Percentiles rank a stretch among this genome's conserved stretches.
phyloP scores from a whole-genome alignment of 2,113 vertebrate species.

The Trinectes maculatus region DNA sequence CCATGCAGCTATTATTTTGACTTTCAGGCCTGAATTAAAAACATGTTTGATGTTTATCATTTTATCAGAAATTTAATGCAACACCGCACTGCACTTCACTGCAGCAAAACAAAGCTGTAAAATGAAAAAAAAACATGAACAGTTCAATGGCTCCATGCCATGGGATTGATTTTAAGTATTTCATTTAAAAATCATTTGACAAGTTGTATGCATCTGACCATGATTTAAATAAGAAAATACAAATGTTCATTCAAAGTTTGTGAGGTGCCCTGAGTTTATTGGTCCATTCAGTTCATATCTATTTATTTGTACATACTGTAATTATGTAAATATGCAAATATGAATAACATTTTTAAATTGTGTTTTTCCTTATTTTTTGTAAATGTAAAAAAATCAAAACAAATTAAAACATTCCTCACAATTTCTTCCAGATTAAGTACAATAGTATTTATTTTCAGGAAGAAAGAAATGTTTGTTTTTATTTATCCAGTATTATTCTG shows the following conservation, averaged over 20 bases:
- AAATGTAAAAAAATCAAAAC: neutral
- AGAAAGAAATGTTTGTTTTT: too few relatives aligned
- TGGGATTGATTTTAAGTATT: constrained; percentile 2
- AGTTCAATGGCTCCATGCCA: constrained; percentile 6
- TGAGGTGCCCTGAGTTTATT: constrained; percentile 60
- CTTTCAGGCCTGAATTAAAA: neutral
- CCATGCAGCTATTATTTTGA: neutral
- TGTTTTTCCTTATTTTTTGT: constrained; percentile 18
- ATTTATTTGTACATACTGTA: constrained; percentile 79
- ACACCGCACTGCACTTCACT: neutral
- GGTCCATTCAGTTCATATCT: constrained; percentile 37
- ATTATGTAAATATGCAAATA: constrained; percentile 63
- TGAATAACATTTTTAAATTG: constrained; percentile 10
- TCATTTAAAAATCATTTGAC: neutral
- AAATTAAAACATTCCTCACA: constrained; percentile 30
- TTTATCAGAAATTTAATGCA: constrained; percentile 20
- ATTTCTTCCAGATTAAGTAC: neutral
- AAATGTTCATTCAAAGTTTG: constrained; percentile 50
- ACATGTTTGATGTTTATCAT: neutral
- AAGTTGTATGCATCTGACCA: constrained; percentile 23
- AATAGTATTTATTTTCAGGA: too few relatives aligned
- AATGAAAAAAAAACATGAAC: too few relatives aligned
- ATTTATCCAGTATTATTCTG: too few relatives aligned
- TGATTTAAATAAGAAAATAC: constrained; percentile 55
- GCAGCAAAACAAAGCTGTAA: constrained; percentile 56